Conservation (phyloP, 2,797 vertebrate species). For the Sebastes oblongus region DNA sequence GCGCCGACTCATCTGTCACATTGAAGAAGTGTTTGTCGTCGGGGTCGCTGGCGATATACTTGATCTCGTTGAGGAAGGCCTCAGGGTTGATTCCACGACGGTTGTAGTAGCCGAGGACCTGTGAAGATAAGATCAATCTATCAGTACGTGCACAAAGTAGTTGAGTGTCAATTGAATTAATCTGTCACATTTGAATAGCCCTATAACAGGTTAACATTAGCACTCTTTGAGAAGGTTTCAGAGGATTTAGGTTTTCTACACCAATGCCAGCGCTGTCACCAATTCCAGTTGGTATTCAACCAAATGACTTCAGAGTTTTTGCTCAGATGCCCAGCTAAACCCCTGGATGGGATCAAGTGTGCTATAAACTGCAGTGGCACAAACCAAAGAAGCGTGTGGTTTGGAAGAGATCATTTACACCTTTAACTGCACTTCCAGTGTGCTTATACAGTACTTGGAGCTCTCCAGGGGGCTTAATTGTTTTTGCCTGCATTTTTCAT, state of each 20-base stretch:
- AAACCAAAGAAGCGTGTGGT: slow-evolving; percentile 41
- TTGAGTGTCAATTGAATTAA: neutral
- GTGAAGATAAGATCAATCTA: neutral
- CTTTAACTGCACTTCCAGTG: slow-evolving; percentile 41
- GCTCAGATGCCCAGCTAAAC: slow-evolving; percentile 3
- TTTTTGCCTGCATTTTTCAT: slow-evolving; percentile 32
- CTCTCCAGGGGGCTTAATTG: neutral
- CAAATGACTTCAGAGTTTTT: slow-evolving; percentile 41
- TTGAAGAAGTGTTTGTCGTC: slow-evolving; percentile 99
- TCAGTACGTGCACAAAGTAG: neutral
- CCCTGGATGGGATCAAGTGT: slow-evolving; percentile 17
- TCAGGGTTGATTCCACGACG: slow-evolving; percentile 95
- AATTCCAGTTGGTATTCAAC: slow-evolving; percentile 23
- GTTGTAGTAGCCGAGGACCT: slow-evolving; percentile 99
- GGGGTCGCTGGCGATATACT: slow-evolving; percentile 96
- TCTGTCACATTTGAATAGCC: neutral
- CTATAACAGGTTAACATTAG: neutral
- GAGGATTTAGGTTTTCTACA: slow-evolving; percentile 16
- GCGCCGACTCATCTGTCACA: slow-evolving; percentile 93
- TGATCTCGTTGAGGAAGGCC: slow-evolving; percentile 95
- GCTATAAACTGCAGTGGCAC: slow-evolving; percentile 21
- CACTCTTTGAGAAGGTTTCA: neutral
- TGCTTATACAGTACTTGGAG: slow-evolving; percentile 13
- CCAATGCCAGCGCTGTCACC: neutral
- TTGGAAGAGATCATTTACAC: slow-evolving; percentile 64